phyloP scores from a whole-genome alignment of 2,888 invertebrate genomes.

The Aleiodes leptofemur region DNA sequence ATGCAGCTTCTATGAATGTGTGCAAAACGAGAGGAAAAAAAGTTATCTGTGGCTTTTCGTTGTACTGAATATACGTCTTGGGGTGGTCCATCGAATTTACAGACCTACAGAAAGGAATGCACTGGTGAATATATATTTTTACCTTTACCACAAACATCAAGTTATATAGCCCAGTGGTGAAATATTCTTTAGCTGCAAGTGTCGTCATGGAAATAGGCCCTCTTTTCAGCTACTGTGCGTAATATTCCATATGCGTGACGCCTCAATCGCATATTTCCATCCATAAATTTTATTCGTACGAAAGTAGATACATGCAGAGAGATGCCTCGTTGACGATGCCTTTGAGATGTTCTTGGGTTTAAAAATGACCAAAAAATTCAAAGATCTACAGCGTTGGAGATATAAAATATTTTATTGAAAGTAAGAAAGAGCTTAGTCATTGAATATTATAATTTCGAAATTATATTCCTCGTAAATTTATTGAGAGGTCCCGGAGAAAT shows the following conservation, averaged over 20 bases:
- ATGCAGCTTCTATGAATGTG: conserved; percentile 42
- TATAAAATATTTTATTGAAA: not conserved
- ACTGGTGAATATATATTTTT: conserved; percentile 65
- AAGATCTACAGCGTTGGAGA: conserved; percentile 40
- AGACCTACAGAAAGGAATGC: conserved; percentile 55
- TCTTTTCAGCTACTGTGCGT: conserved; percentile 64
- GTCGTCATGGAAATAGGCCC: conserved; percentile 62
- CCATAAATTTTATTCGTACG: conserved; percentile 69
- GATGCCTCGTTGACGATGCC: no score
- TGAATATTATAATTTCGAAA: not conserved
- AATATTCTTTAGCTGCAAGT: conserved; percentile 69
- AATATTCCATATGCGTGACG: conserved; percentile 72
- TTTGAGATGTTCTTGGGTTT: conserved; percentile 44
- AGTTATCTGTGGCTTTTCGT: conserved; percentile 11
- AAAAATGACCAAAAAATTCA: conserved; percentile 53
- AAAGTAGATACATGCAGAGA: conserved; percentile 54
- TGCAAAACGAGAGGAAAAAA: conserved; percentile 14
- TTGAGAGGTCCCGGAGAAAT: conserved; percentile 51
- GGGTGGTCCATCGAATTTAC: conserved; percentile 29
- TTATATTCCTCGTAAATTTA: not conserved
- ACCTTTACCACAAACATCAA: conserved; percentile 53
- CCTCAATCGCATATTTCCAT: conserved; percentile 69
- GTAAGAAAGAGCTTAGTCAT: not conserved
- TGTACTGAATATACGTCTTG: conserved; percentile 10
- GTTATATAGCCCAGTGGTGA: conserved; percentile 50